Evolutionary conservation across 1,140 invertebrate species (phyloP).

Genomic region (Microplitis demolitor): DNA sequence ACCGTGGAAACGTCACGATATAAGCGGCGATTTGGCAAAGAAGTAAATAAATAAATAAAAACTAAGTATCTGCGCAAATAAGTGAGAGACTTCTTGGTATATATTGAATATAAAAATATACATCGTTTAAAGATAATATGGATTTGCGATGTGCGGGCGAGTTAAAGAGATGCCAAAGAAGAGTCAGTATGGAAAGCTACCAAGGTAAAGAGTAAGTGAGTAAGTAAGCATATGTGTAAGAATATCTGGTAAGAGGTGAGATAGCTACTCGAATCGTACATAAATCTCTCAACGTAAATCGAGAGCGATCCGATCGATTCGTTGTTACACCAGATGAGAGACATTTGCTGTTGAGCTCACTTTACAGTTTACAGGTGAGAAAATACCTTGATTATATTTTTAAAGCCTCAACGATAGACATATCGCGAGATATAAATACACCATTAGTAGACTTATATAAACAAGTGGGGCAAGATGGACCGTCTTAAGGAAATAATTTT

Average conservation of each 20-base stretch:
- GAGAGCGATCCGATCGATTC: background rate
- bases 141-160: slow-evolving; percentile 16
- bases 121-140: background rate
- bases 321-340: no score
- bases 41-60: background rate
- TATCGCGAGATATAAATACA: no score
- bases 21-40: slow-evolving; percentile 30
- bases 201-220: slow-evolving; percentile 1
- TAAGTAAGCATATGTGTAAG: no score
- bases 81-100: background rate
- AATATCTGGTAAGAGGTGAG: no score
- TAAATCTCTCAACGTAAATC: slow-evolving; percentile 17
- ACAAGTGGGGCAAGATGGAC: no score
- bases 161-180: slow-evolving; percentile 22
- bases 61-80: no score
- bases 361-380: no score
- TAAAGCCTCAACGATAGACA: no score
- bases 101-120: background rate
- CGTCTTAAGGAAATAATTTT: no score
- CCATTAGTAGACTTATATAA: no score
- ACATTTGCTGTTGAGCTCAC: no score
- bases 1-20: slow-evolving; percentile 36
- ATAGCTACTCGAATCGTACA: background rate
- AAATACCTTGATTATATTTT: no score
- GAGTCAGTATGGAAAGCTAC: slow-evolving; percentile 1